Conservation (phyloP, 1,140 invertebrate genomes). For the Apis mellifera region Amel_HAv3.1 CM009943.2:3995001-3995500, state of each 20-base stretch:
- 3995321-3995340: not conserved
- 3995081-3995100: slow-evolving; percentile 76
- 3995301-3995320: not conserved
- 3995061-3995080: slow-evolving; percentile 73
- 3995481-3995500: not conserved
- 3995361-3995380: not conserved
- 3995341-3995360: not conserved
- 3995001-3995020: slow-evolving; percentile 51
- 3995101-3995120: slow-evolving; percentile 75
- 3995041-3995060: slow-evolving; percentile 58
- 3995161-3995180: slow-evolving; percentile 71
- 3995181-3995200: slow-evolving; percentile 71
- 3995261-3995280: not conserved
- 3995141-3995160: slow-evolving; percentile 76
- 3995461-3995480: not conserved
- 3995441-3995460: not conserved
- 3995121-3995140: slow-evolving; percentile 77
- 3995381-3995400: too few relatives aligned
- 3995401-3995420: not conserved
- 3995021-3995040: slow-evolving; percentile 64
- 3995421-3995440: not conserved
- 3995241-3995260: slow-evolving; percentile 16
- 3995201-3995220: slow-evolving; percentile 75
- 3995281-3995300: slow-evolving; percentile 34
- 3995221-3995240: slow-evolving; percentile 72